phyloP scores from a whole-genome alignment of 1,140 invertebrate genomes.

The Bathynomus jamesi region DNA sequence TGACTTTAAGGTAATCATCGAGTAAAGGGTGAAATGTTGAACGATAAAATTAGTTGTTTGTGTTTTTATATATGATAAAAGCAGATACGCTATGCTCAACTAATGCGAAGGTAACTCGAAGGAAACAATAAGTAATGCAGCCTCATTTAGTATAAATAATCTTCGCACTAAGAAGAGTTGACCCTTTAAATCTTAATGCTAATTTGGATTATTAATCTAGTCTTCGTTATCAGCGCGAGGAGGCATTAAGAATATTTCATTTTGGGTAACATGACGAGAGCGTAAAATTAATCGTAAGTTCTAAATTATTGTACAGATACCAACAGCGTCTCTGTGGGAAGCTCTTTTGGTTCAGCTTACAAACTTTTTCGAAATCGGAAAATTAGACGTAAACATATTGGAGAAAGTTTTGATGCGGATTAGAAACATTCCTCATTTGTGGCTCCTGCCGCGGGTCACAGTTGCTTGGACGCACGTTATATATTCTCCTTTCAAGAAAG shows the following conservation, averaged over 20 bases:
- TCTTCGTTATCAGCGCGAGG: too few species aligned
- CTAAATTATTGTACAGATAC: conserved; percentile 28
- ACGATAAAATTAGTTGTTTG: not conserved
- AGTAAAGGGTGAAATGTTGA: not conserved
- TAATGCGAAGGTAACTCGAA: not conserved
- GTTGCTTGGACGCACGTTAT: conserved; percentile 1
- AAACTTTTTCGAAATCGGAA: conserved; percentile 20
- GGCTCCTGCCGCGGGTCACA: conserved; percentile 1
- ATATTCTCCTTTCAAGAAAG: conserved; percentile 5
- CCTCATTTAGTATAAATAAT: too few species aligned
- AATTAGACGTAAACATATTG: not conserved
- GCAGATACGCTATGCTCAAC: not conserved
- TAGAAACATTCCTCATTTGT: conserved; percentile 5
- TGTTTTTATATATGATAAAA: not conserved
- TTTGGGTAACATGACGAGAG: too few species aligned
- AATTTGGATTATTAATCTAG: too few species aligned
- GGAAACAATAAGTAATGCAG: not conserved
- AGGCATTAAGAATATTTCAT: too few species aligned
- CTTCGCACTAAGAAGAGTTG: too few species aligned
- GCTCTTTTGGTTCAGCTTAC: conserved; percentile 27
- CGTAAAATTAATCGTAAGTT: too few species aligned
- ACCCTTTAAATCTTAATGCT: too few species aligned
- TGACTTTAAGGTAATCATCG: conserved; percentile 30
- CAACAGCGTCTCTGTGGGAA: conserved; percentile 27
- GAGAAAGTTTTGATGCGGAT: conserved; percentile 5